Conservation (phyloP, 2,113 vertebrate genomes). For the Mobula birostris region DNA sequence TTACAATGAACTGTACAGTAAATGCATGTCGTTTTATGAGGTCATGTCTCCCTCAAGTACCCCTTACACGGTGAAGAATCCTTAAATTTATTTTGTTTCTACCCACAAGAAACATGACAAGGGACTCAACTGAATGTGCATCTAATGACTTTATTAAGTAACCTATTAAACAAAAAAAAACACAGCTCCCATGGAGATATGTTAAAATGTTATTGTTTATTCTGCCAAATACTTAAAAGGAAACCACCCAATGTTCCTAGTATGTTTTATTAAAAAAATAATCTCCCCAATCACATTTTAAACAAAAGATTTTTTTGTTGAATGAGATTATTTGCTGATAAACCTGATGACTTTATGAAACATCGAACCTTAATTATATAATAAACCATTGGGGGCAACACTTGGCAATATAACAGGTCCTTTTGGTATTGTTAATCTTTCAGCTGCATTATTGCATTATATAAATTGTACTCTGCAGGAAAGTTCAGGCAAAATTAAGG, state of each 20-base stretch:
- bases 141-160: background rate
- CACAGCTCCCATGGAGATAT: background rate
- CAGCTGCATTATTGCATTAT: constrained; percentile 23
- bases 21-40: background rate
- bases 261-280: background rate
- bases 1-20: background rate
- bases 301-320: background rate
- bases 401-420: background rate
- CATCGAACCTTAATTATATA: background rate
- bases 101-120: background rate
- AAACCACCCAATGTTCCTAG: background rate
- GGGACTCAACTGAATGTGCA: background rate
- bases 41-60: background rate
- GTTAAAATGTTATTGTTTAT: background rate
- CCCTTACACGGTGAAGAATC: too few relatives aligned
- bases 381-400: background rate
- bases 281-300: background rate
- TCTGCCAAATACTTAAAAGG: background rate
- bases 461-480: background rate
- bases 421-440: background rate
- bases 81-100: background rate
- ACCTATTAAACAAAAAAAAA: background rate
- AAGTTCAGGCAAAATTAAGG: background rate
- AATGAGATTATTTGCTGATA: constrained; percentile 16
- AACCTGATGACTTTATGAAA: background rate